Evolutionary conservation across 2,888 invertebrate species (phyloP).

Genomic region (Troides aeacus): DNA sequence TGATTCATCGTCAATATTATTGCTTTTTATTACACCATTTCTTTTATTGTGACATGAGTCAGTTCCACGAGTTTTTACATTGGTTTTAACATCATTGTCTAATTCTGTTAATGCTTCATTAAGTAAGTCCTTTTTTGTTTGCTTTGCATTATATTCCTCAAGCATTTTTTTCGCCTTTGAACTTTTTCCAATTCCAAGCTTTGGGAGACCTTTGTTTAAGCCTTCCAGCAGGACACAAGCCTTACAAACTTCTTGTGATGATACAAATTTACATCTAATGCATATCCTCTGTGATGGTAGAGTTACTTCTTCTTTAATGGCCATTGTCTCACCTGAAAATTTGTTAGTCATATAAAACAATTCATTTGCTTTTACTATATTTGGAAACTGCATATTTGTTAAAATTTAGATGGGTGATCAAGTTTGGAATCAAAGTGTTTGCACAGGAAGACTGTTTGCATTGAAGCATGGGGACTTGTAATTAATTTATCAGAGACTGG

Average conservation of each 20-base stretch:
- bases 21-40: constrained; percentile 34
- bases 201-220: constrained; percentile 94
- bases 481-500: no score
- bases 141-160: constrained; percentile 72
- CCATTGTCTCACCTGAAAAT: constrained; percentile 88
- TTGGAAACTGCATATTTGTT: no score
- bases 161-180: constrained; percentile 87
- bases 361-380: no score
- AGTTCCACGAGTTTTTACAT: constrained; percentile 41
- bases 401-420: no score
- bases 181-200: constrained; percentile 93
- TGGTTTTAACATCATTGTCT: constrained; percentile 38
- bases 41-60: constrained; percentile 40
- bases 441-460: no score
- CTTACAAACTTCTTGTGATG: constrained; percentile 96
- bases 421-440: no score
- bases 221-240: constrained; percentile 98
- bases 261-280: constrained; percentile 91
- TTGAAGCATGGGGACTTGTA: no score
- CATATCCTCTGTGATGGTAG: constrained; percentile 91
- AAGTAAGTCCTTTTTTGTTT: constrained; percentile 37
- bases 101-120: constrained; percentile 49
- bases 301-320: constrained; percentile 89
- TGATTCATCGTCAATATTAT: constrained; percentile 27
- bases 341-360: background rate